Evolutionary conservation across 2,113 vertebrate species (phyloP).

Genomic region (Butorides virescens): DNA sequence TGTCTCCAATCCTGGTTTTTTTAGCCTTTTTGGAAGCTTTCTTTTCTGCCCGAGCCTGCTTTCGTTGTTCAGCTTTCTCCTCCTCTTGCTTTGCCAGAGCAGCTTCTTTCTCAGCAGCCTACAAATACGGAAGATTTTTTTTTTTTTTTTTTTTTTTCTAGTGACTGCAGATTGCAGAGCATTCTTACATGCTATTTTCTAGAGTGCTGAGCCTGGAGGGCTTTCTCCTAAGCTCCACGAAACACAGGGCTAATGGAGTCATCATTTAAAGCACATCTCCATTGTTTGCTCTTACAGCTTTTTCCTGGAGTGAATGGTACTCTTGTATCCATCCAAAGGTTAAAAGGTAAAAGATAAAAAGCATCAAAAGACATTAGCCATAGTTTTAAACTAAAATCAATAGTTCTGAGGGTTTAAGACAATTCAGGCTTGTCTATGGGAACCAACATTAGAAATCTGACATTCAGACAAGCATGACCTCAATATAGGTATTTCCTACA

Average conservation of each 20-base stretch:
- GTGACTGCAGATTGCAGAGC: neutral
- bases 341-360: neutral
- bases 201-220: neutral
- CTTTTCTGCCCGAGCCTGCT: constrained; percentile 83
- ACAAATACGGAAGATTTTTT: neutral
- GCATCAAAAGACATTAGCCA: neutral
- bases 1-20: constrained; percentile 73
- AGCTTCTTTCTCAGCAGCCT: constrained; percentile 93
- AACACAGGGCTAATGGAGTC: neutral
- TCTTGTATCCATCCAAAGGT: neutral
- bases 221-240: neutral
- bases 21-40: constrained; percentile 83
- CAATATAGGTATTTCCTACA: neutral
- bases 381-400: neutral
- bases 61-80: constrained; percentile 82
- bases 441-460: neutral
- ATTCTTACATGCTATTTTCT: neutral
- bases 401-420: neutral
- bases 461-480: neutral
- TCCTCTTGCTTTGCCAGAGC: constrained; percentile 83
- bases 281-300: neutral
- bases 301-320: neutral
- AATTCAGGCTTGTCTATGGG: neutral
- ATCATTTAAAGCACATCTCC: neutral
- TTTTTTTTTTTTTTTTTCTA: neutral